Evolutionary conservation across 2,888 invertebrate species (phyloP).

Genomic region (Diaprepes abbreviatus): DNA sequence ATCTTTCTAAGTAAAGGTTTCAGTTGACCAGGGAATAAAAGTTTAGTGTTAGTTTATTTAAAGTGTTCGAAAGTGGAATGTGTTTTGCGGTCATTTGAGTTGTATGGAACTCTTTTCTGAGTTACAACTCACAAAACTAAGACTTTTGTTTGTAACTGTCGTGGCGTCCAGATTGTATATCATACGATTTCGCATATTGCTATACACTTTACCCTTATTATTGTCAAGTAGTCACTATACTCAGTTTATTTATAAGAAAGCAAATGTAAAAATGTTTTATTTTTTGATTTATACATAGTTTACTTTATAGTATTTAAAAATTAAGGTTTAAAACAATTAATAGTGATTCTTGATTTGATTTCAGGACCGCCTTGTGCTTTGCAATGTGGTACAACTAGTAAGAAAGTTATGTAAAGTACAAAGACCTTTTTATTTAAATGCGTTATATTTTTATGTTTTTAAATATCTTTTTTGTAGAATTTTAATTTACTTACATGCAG

Average conservation of each 20-base stretch:
- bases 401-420: conserved; percentile 53
- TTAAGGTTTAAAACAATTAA: conserved; percentile 29
- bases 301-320: conserved; percentile 36
- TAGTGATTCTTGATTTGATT: conserved; percentile 17
- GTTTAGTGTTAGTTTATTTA: conserved; percentile 51
- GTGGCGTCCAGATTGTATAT: conserved; percentile 57
- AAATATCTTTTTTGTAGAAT: too few relatives aligned
- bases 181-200: conserved; percentile 56
- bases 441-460: conserved; percentile 42
- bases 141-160: conserved; percentile 52
- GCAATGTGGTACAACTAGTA: conserved; percentile 51
- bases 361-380: conserved; percentile 52
- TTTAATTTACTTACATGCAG: too few relatives aligned
- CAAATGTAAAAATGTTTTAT: conserved; percentile 38
- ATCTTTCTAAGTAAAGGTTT: conserved; percentile 26
- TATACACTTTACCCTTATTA: conserved; percentile 53
- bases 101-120: conserved; percentile 18
- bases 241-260: conserved; percentile 40
- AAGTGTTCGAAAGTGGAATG: conserved; percentile 51
- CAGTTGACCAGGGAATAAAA: conserved; percentile 30
- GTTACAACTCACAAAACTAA: conserved; percentile 19
- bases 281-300: conserved; percentile 43
- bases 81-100: conserved; percentile 38
- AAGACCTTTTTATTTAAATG: conserved; percentile 39
- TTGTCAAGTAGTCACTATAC: conserved; percentile 48